Evolutionary conservation across 2,888 invertebrate genomes (phyloP), one percentile per base, ranked within the genome.

Genomic region (Philonicus albiceps): DNA sequence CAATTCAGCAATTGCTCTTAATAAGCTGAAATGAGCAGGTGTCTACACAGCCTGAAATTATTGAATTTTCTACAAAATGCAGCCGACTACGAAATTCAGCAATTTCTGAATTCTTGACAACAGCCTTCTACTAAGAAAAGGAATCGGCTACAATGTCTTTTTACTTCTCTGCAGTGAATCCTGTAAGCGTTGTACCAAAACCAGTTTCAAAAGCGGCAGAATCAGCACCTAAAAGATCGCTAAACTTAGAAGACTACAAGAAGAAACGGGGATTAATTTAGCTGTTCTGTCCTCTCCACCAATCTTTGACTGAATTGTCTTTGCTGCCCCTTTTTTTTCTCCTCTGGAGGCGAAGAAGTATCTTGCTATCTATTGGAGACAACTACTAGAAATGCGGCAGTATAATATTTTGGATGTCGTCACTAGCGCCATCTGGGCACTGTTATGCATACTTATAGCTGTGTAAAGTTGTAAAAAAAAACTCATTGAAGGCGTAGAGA

Each of bases 161-260:
- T 88, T 88, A 89, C 90, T 90, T 90, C 89, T 87, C 94, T 94
- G 90, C 93, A 96, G 95, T 94, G 88, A 95, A 94, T 89, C 94
- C 95, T 53, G 95, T 96, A 3, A 95, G 94, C 89, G 94, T 96
- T 30, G 94, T 96, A 88, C 95, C 96, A 1, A 96, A 96, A 90
- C 95, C 96, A 64, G 93, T 95, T 53, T 94, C 95, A 16, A 95
- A 95, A 90, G 94, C 95, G 86, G 96, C 96, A 91, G 96, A 96
- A 90, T 95, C 96, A 1, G 97, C 96, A 0, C 97, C 98, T 6
- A 95, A 96, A 89, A 93, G 98, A 86, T 97, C 97, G 0, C 93
- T 98, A 75, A 98, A 98, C 91, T 93, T 98, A 88, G 97, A 98
- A 90, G 98, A 98, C 91, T 98, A 98, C 92, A 98, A 98, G 93